phyloP scores from a whole-genome alignment of 1,140 invertebrate species.

The Macrotrachela quadricornifera region DNA sequence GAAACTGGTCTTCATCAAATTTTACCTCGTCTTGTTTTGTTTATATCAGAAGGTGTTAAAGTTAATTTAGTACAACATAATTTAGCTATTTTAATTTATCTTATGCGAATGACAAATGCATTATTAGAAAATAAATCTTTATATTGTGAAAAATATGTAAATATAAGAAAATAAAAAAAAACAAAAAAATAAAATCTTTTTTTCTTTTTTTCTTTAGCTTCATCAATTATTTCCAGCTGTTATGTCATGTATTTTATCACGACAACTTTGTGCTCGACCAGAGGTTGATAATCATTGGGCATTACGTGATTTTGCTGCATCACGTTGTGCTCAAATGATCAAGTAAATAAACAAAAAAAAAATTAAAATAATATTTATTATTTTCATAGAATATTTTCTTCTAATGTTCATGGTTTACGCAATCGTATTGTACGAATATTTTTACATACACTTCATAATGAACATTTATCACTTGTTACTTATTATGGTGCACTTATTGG shows the following conservation, averaged over 20 bases:
- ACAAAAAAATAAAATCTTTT: background rate
- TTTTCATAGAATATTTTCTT: background rate
- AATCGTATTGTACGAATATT: constrained; percentile 66
- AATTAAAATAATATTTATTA: background rate
- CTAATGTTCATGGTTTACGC: constrained; percentile 54
- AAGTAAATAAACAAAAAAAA: background rate
- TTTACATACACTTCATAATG: constrained; percentile 49
- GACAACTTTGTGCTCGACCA: constrained; percentile 75
- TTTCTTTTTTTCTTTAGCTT: constrained; percentile 39
- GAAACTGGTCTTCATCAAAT: constrained; percentile 97
- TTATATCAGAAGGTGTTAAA: constrained; percentile 86
- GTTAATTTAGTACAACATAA: constrained; percentile 80
- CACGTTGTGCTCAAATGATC: constrained; percentile 54
- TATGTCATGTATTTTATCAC: constrained; percentile 82
- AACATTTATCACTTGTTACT: constrained; percentile 65
- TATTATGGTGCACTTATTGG: constrained; percentile 79
- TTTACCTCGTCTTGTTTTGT: constrained; percentile 86
- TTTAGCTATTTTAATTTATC: constrained; percentile 81
- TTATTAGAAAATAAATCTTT: constrained; percentile 25
- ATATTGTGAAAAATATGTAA: constrained; percentile 93
- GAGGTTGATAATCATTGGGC: constrained; percentile 98
- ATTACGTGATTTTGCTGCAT: constrained; percentile 75
- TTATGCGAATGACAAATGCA: constrained; percentile 96
- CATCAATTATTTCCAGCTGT: constrained; percentile 92
- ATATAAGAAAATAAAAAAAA: constrained; percentile 18